Evolutionary conservation across 2,113 vertebrate species (phyloP).

Genomic region (Silurus glanis): DNA sequence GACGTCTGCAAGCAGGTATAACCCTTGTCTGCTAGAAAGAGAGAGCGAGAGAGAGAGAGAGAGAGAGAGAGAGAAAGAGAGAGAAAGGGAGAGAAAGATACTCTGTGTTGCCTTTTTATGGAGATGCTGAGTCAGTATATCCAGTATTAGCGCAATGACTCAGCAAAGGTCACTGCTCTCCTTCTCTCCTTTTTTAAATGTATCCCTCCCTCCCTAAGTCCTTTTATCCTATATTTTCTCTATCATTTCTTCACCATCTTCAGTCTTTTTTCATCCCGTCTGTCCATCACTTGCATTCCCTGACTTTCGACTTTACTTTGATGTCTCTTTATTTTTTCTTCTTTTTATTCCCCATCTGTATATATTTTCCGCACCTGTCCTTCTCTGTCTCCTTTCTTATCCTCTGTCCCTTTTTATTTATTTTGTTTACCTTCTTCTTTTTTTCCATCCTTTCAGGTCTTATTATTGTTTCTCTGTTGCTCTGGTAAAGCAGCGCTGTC

Average conservation of each 20-base stretch:
- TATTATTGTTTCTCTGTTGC: neutral
- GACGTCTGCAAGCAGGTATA: slow-evolving; percentile 17
- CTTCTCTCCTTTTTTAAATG: neutral
- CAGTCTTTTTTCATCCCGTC: neutral
- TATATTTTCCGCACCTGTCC: neutral
- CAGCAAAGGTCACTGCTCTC: slow-evolving; percentile 46
- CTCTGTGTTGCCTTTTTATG: slow-evolving; percentile 19
- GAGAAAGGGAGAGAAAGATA: neutral
- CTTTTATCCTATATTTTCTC: neutral
- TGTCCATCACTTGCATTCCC: no score
- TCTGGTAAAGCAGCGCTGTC: neutral
- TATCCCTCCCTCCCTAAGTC: neutral
- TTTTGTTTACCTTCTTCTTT: neutral
- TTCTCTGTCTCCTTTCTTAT: neutral
- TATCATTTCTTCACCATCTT: neutral
- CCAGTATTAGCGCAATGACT: slow-evolving; percentile 56
- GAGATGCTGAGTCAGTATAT: slow-evolving; percentile 12
- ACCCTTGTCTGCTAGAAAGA: neutral
- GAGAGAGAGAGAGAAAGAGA: neutral
- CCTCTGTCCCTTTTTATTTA: neutral
- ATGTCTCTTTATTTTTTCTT: neutral
- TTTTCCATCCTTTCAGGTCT: neutral
- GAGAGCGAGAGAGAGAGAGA: neutral
- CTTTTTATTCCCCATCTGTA: neutral
- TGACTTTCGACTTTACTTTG: neutral